Base-by-base conservation (phyloP, 1,140 invertebrate species). In the Orius insidiosus region DNA sequence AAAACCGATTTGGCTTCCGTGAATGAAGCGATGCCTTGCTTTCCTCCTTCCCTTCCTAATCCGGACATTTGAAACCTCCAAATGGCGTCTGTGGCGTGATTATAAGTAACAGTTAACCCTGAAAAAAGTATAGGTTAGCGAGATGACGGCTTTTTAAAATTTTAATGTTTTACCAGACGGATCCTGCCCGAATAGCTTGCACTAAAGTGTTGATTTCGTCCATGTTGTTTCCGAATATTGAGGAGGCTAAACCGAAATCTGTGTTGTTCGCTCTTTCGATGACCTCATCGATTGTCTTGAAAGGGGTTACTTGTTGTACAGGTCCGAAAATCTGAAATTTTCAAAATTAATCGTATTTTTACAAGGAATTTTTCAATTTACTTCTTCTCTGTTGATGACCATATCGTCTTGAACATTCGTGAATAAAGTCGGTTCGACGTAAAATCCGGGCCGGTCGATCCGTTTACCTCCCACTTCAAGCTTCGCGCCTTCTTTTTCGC, bases 1-100 rank as follows among this genome's bases (percentile, higher is more conserved):
- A 83, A 78, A 47, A 96, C 86, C 51, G 76, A 80, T 68, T 97
- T 97, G 1, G 93, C 79, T 69, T 96, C 92, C 1, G 85, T 88
- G 61, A 96, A 97, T 50, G 81, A 80, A 40, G 80, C 60, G 18
- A 96, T 64, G 15, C 85, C 88, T 63, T 95, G 92, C 56, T 85
- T 78, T 44, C 88, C 85, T 60, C 89, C 75, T 66, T 96, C 92
- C 52, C 93, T 70, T 11, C 92, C 90, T 55, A 87, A 73, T 36
- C 86, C 86, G 24, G 85, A 89, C 60, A 79, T 72, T 92, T 90
- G 60, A 72, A 90, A 9, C 87, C 87, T 36, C 87, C 87, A n/a
- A 92, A 92, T 16, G 87, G 86, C 33, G 78, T 72, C 56, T 85
- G 76, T 1, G 78, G 68, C 41, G 71, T 63, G 19, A 85, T 72